A percentile compares a stretch with the other conserved stretches of the same genome.
Conservation (phyloP, 2,797 vertebrate species). For the Thripadectes ignobilis region DNA sequence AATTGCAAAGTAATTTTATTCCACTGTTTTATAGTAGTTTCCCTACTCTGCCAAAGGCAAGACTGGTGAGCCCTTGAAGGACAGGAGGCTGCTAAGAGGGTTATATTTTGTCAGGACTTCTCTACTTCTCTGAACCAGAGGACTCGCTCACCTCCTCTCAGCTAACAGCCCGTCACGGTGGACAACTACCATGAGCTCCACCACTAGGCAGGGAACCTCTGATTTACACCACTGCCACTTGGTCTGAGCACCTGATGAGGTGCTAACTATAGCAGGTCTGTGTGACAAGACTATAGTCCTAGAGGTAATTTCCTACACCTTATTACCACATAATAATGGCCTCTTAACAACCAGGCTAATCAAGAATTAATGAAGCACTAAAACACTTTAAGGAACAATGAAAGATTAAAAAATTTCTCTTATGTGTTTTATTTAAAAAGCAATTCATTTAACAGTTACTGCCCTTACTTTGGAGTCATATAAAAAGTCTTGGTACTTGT, state of each 20-base stretch:
- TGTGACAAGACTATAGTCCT: background rate
- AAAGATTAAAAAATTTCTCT: slow-evolving; percentile 65
- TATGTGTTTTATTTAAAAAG: slow-evolving; percentile 67
- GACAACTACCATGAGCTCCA: background rate
- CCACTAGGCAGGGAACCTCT: background rate
- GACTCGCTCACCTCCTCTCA: background rate
- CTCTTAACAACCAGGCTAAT: slow-evolving; percentile 60
- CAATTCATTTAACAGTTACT: slow-evolving; percentile 56
- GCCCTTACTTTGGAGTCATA: slow-evolving; percentile 4
- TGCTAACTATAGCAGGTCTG: background rate
- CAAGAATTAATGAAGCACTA: slow-evolving; percentile 74
- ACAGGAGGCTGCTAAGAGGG: background rate
- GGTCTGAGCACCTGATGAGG: background rate
- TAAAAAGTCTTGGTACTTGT: slow-evolving; percentile 26
- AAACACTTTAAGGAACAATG: slow-evolving; percentile 70
- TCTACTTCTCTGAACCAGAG: background rate
- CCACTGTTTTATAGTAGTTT: background rate
- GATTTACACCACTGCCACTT: background rate
- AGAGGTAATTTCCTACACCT: slow-evolving; percentile 58
- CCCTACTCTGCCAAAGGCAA: background rate
- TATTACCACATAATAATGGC: slow-evolving; percentile 51
- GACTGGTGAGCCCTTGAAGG: background rate
- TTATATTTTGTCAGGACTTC: background rate
- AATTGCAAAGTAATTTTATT: slow-evolving; percentile 43
- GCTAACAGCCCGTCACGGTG: background rate